These are phyloP conservation scores for Theropithecus gelada DNA, from an alignment of 2,113 vertebrate genomes.

Conservation along the genomic window DNA sequence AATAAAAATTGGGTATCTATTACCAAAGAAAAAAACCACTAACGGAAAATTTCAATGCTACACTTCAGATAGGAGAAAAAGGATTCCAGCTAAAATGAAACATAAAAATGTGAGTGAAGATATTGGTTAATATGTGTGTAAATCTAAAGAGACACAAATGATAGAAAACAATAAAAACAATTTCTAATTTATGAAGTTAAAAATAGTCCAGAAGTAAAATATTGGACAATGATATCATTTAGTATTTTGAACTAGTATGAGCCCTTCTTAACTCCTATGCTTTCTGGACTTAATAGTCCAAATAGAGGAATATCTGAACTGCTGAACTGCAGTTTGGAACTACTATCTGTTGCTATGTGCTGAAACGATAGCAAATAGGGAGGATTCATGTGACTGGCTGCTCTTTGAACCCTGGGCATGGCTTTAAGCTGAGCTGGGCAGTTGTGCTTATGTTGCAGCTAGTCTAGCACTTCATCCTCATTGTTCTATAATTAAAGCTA, in stretches of 20 bases:
- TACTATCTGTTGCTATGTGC: not conserved
- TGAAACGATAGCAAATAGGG: not conserved
- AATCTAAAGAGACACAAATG: not conserved
- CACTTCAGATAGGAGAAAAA: not conserved
- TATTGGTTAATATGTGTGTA: not conserved
- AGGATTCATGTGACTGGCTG: not conserved
- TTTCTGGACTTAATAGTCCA: not conserved
- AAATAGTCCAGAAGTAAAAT: not conserved
- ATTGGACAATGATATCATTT: not conserved
- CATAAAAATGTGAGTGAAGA: not conserved
- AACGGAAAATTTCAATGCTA: not conserved
- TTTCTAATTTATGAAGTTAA: not conserved
- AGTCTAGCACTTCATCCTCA: not conserved
- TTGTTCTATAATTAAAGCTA: not conserved
- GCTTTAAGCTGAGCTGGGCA: not conserved
- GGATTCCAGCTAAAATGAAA: not conserved
- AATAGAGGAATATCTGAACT: not conserved
- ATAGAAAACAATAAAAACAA: conserved; percentile 2
- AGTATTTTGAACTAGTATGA: not conserved
- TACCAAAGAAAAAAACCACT: not conserved
- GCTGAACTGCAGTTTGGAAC: not conserved
- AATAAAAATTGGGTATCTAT: not conserved
- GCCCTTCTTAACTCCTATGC: not conserved
- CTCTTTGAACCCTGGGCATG: not conserved
- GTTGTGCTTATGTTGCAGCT: not conserved